Evolutionary conservation across 2,888 invertebrate genomes (phyloP).

Genomic region (Saturnia japonica): DNA sequence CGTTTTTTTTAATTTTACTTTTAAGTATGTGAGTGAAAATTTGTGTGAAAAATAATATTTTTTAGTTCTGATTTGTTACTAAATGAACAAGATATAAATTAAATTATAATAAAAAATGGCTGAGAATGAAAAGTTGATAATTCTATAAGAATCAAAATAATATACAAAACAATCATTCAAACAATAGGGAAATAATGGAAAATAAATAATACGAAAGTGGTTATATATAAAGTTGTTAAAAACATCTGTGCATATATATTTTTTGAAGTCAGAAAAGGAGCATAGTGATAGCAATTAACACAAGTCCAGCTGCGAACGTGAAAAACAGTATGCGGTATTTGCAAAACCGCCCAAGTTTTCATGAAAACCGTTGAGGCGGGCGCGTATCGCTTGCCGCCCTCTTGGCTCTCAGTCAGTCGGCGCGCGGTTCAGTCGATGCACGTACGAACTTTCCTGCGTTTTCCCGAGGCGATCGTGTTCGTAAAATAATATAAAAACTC

Average conservation of each 20-base stretch:
- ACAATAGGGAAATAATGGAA: neutral
- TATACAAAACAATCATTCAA: neutral
- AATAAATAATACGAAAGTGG: neutral
- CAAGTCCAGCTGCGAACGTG: slow-evolving; percentile 15
- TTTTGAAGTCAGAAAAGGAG: slow-evolving; percentile 6
- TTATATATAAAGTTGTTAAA: neutral
- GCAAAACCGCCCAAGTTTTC: slow-evolving; percentile 44
- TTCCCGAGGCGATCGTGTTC: slow-evolving; percentile 42
- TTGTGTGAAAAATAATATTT: too few species aligned
- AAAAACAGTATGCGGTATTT: slow-evolving; percentile 19
- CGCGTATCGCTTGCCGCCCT: slow-evolving; percentile 52
- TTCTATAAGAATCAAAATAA: too few species aligned
- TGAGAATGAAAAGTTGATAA: too few species aligned
- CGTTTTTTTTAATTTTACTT: too few species aligned
- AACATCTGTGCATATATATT: neutral
- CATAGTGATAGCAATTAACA: slow-evolving; percentile 18
- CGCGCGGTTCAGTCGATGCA: slow-evolving; percentile 43
- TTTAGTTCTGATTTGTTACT: too few species aligned
- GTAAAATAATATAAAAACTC: slow-evolving; percentile 25
- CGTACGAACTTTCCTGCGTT: slow-evolving; percentile 41
- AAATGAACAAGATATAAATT: too few species aligned
- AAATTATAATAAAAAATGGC: too few species aligned
- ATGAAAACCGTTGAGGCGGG: slow-evolving; percentile 42
- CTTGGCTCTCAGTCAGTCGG: slow-evolving; percentile 42
- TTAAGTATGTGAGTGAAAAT: too few species aligned